A percentile compares a stretch with the other conserved stretches of the same genome.
Evolutionary conservation across 2,113 vertebrate species (phyloP).

Genomic region (Ochotona princeps): DNA sequence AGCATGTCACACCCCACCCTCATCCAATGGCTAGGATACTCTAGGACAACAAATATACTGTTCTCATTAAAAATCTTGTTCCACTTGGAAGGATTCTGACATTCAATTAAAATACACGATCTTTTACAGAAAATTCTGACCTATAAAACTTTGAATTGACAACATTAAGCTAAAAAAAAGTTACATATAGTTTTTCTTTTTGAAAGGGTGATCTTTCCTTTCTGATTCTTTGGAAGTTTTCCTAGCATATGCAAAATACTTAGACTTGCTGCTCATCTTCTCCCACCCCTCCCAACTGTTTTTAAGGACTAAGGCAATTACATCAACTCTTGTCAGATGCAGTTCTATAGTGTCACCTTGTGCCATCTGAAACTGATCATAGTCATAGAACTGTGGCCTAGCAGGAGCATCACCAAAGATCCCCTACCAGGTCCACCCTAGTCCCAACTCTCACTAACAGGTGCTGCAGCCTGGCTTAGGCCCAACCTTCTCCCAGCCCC

Average conservation of each 20-base stretch:
- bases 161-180: not conserved
- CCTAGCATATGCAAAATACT: not conserved
- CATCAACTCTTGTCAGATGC: not conserved
- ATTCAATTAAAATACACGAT: slow-evolving; percentile 46
- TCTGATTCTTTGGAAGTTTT: slow-evolving; percentile 32
- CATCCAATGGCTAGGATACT: slow-evolving; percentile 40
- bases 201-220: not conserved
- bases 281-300: not conserved
- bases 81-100: slow-evolving; percentile 40
- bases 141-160: slow-evolving; percentile 26
- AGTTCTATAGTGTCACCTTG: not conserved
- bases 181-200: not conserved
- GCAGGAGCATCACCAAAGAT: too few relatives aligned
- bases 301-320: not conserved
- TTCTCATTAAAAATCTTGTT: slow-evolving; percentile 34
- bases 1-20: not conserved
- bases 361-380: not conserved
- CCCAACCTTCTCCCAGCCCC: too few relatives aligned
- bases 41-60: not conserved
- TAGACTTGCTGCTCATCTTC: not conserved
- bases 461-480: too few relatives aligned
- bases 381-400: too few relatives aligned
- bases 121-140: slow-evolving; percentile 33
- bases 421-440: too few relatives aligned
- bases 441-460: too few relatives aligned